Base-by-base conservation (phyloP, 2,113 vertebrate genomes). In the Cavia porcellus region DNA sequence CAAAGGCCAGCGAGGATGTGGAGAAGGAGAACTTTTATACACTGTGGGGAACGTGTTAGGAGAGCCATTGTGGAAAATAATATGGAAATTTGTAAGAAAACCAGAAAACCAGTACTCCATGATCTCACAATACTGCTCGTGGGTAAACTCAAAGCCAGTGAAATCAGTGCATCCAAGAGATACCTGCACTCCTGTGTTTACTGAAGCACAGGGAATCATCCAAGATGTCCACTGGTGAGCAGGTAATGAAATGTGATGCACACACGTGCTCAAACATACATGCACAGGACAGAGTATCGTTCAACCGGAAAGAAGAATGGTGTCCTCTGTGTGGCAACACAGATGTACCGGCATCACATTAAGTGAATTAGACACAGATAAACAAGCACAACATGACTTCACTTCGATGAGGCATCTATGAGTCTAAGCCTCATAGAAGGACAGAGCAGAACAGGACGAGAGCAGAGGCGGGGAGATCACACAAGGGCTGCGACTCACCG, bases 1-100 rank as follows among this genome's bases (percentile, higher is more conserved):
- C 7, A 38, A 1, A 8, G 5, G 35, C n/a, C 19, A 14, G 22
- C 1, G 1, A 22, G 47, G 66, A 17, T 17, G 66, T 0, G 66
- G 35, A 13, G 82, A 62, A 77, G 72, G 20, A 25, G 42, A 25
- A 28, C 3, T 3, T 8, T 1, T 25, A 3, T 15, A 61, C 13
- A 28, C 42, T 3, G 42, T 1, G 7, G 35, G 55, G 11, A 22
- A 59, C 8, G 17, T 13, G 1, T n/a, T 22, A n/a, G 62, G 0
- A 3, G 0, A 9, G 19, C 45, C 47, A 28, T 24, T 6, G 3
- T 20, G 68, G 68, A 20, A 38, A 70, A 70, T 9, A 38, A 7
- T 70, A n/a, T 20, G 17, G 17, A 70, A n/a, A 1, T 9, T n/a
- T 17, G 13, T 55, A 9, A 55, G 13, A 55, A 55, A 55, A 57